Conservation (phyloP, 2,888 invertebrate species). For the Trimorus sp. region DNA sequence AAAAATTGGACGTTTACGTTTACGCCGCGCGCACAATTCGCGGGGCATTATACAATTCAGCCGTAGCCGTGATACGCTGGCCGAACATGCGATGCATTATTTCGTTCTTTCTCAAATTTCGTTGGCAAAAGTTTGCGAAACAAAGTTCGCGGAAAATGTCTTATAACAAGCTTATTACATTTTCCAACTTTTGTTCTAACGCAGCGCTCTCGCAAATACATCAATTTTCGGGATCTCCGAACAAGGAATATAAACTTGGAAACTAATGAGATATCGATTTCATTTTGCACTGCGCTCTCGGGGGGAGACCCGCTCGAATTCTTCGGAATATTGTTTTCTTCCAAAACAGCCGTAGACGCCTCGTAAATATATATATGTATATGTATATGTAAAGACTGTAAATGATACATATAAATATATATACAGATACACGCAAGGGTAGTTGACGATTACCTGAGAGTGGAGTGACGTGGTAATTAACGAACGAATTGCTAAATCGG, state of each 20-base stretch:
- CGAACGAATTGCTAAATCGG: slow-evolving; percentile 56
- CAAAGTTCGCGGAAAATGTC: slow-evolving; percentile 59
- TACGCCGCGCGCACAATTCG: slow-evolving; percentile 42
- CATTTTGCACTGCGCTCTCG: slow-evolving; percentile 37
- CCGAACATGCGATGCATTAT: slow-evolving; percentile 59
- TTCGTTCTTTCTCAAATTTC: slow-evolving; percentile 60
- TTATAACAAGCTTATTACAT: slow-evolving; percentile 65
- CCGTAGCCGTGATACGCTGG: slow-evolving; percentile 41
- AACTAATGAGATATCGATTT: slow-evolving; percentile 62
- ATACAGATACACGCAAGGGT: slow-evolving; percentile 45
- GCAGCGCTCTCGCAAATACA: slow-evolving; percentile 55
- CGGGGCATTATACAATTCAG: slow-evolving; percentile 57
- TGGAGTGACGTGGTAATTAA: slow-evolving; percentile 63
- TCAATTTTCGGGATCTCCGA: slow-evolving; percentile 57
- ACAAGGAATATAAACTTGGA: slow-evolving; percentile 53
- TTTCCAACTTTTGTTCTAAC: slow-evolving; percentile 62
- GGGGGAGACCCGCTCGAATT: slow-evolving; percentile 19
- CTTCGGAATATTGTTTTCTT: slow-evolving; percentile 56
- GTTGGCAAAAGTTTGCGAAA: slow-evolving; percentile 57
- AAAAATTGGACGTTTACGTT: neutral
- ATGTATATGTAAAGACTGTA: slow-evolving; percentile 62
- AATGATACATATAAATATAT: slow-evolving; percentile 67
- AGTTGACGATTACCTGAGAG: slow-evolving; percentile 52
- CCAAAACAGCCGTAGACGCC: slow-evolving; percentile 64
- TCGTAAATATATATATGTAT: slow-evolving; percentile 68